Base-by-base conservation (phyloP, 2,888 invertebrate species). In the Meiosimyza platycephala region DNA sequence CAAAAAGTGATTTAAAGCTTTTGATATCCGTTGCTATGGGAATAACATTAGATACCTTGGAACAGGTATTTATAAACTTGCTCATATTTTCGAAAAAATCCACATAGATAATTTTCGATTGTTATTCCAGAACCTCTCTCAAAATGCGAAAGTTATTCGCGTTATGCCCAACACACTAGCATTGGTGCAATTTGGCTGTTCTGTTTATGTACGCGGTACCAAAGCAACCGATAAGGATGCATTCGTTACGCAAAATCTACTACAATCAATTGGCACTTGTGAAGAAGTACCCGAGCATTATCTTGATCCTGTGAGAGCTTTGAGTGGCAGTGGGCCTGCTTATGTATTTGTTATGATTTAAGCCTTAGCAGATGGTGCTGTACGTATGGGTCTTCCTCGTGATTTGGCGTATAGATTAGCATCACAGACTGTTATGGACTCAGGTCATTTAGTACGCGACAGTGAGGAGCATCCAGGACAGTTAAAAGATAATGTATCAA, bases 81-180 rank as follows among this genome's bases (percentile, higher is more conserved):
- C 3, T 4, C 6, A 40, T 6, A 59, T 13, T 59, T 28, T 59
- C 7, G 28, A 52, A 63, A 79, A 40, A 50, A 16, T 55, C 2
- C 50, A 59, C 16, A 2, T 9, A 13, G 3, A 68, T 60, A 68
- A 54, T 57, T 33, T 16, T 48, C 6, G 12, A 64, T 28, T 16
- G 55, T 57, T 57, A 50, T 71, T 72, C 13, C 28, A 93, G 92
- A 89, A 89, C 16, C 88, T 96, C 11, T 94, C 95, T 0, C 78
- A 88, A 13, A 90, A 91, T 74, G 91, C 94, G 0, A 91, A 96
- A 9, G 94, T 98, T 0, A 91, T 98, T 54, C 90, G 98, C 68
- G 95, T 95, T 3, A 98, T 98, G 98, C 97, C 98, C 0, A 98
- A 98, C 87, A 97, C 95, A 0, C 95, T 97, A 2, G 94, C 93